Conservation (phyloP, 53 echinoderm and acorn worm species). For the Stichopus horrens region DNA sequence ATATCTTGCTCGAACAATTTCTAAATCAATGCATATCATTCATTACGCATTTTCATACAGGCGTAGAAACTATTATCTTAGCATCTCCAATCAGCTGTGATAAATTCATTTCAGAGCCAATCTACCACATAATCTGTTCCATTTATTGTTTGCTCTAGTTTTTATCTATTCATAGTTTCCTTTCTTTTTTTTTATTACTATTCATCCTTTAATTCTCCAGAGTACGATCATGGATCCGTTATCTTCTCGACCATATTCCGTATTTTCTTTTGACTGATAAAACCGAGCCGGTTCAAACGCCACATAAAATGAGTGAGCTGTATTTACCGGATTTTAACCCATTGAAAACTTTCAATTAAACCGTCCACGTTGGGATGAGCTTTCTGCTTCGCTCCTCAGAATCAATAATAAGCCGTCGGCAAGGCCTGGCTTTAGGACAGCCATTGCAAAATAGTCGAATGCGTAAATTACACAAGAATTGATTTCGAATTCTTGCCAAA, state of each 20-base stretch:
- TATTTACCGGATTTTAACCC: conserved; percentile 17
- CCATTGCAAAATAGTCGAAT: conserved; percentile 32
- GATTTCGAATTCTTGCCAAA: neutral
- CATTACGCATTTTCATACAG: too few species aligned
- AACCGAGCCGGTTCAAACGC: too few species aligned
- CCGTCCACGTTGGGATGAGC: conserved; percentile 13
- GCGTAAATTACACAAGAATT: conserved; percentile 15
- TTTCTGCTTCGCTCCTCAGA: conserved; percentile 25
- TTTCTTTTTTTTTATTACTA: too few species aligned
- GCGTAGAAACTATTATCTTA: too few species aligned
- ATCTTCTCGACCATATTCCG: too few species aligned
- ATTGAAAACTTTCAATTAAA: conserved; percentile 27
- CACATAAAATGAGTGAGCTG: neutral
- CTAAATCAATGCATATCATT: too few species aligned
- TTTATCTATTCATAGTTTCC: too few species aligned
- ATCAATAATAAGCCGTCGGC: conserved; percentile 19
- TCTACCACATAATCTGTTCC: neutral
- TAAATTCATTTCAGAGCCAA: neutral
- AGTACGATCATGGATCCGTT: too few species aligned
- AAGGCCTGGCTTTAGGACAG: neutral
- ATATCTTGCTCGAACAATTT: too few species aligned
- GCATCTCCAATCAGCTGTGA: neutral
- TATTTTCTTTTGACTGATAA: too few species aligned
- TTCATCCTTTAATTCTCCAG: too few species aligned
- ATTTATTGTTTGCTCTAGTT: neutral